phyloP scores from a whole-genome alignment of 2,113 vertebrate species.

The Scytalopus superciliaris region DNA sequence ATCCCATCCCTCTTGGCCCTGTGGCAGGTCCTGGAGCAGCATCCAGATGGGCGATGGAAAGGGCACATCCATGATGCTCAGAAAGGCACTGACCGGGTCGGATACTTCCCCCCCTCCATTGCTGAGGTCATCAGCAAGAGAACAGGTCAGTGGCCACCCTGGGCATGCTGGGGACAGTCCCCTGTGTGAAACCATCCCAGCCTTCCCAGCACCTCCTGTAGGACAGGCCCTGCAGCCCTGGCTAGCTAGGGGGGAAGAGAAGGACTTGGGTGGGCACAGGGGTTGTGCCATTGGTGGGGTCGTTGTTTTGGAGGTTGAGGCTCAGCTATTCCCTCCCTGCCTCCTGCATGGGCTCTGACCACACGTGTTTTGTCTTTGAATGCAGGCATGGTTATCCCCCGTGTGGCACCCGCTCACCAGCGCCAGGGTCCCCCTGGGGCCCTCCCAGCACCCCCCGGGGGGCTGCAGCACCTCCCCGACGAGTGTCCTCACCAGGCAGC shows the following conservation, averaged over 20 bases:
- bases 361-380: conserved; percentile 62
- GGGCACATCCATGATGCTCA: conserved; percentile 91
- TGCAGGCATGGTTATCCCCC: conserved; percentile 81
- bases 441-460: conserved; percentile 36
- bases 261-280: neutral
- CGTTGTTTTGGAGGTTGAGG: neutral
- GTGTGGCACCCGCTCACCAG: conserved; percentile 73
- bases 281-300: neutral
- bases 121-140: conserved; percentile 94
- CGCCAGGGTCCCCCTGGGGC: conserved; percentile 75
- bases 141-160: conserved; percentile 72
- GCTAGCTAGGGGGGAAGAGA: neutral
- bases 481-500: conserved; percentile 70
- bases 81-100: conserved; percentile 89
- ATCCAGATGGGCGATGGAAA: conserved; percentile 92
- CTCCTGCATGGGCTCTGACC: neutral
- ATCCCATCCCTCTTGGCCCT: neutral
- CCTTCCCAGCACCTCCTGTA: neutral
- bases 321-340: neutral
- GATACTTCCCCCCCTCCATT: conserved; percentile 93
- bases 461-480: conserved; percentile 70
- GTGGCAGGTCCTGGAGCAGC: conserved; percentile 90
- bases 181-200: neutral
- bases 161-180: neutral
- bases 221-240: neutral